phyloP scores from a whole-genome alignment of 2,888 invertebrate species.

The Synergus itoensis region DNA sequence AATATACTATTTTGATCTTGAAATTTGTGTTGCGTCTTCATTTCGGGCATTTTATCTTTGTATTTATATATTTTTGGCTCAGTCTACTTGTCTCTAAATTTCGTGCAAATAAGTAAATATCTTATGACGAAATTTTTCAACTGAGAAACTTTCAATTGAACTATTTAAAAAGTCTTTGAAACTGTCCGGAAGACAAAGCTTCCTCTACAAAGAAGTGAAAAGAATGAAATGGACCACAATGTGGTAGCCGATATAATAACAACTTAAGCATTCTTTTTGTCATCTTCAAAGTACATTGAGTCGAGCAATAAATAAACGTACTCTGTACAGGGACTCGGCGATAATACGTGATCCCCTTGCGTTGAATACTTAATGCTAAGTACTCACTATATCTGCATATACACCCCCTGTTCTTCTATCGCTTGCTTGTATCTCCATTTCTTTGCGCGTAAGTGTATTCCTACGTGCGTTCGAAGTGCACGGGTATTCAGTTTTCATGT shows the following conservation, averaged over 20 bases:
- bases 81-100: too few relatives aligned
- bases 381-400: constrained; percentile 74
- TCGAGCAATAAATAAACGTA: constrained; percentile 74
- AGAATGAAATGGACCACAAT: background rate
- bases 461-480: constrained; percentile 47
- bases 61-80: too few relatives aligned
- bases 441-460: constrained; percentile 48
- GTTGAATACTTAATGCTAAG: constrained; percentile 77
- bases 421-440: constrained; percentile 53
- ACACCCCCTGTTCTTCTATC: constrained; percentile 58
- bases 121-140: too few relatives aligned
- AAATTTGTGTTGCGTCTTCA: too few relatives aligned
- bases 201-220: background rate
- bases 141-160: too few relatives aligned
- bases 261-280: constrained; percentile 42
- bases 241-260: constrained; percentile 17
- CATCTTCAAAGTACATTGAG: constrained; percentile 50
- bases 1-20: too few relatives aligned
- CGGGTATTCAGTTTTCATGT: constrained; percentile 44
- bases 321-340: constrained; percentile 70
- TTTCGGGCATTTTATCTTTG: too few relatives aligned
- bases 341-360: constrained; percentile 77
- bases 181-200: too few relatives aligned
- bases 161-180: too few relatives aligned
- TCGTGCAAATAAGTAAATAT: too few relatives aligned